These are phyloP conservation scores for Germaria angustata DNA, from an alignment of 2,888 invertebrate species.

Conservation along the genomic window DNA sequence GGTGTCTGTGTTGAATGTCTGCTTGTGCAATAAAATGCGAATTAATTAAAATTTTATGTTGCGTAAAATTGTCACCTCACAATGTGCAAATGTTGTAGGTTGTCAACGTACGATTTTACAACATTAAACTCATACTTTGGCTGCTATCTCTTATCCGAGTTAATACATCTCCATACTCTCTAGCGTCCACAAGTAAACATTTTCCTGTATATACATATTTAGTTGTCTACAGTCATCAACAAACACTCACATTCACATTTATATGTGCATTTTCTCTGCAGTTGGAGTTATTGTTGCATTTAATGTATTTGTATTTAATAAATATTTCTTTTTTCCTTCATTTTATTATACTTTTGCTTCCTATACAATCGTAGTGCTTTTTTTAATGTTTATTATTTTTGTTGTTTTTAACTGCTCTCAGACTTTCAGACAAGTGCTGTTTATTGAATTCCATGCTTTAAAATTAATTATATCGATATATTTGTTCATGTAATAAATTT, in stretches of 20 bases:
- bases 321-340: too few species aligned
- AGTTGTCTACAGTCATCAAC: neutral
- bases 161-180: neutral
- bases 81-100: slow-evolving; percentile 66
- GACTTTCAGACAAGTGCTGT: slow-evolving; percentile 31
- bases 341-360: slow-evolving; percentile 23
- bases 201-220: neutral
- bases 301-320: slow-evolving; percentile 56
- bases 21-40: slow-evolving; percentile 68
- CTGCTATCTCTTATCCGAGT: neutral
- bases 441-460: slow-evolving; percentile 64
- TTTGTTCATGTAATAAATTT: slow-evolving; percentile 45
- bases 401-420: slow-evolving; percentile 56
- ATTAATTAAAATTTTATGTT: slow-evolving; percentile 74
- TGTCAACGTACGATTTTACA: slow-evolving; percentile 60
- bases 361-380: slow-evolving; percentile 1
- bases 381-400: slow-evolving; percentile 63
- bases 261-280: neutral
- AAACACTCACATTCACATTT: neutral
- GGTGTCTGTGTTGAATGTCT: slow-evolving; percentile 53
- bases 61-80: slow-evolving; percentile 69
- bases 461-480: slow-evolving; percentile 65
- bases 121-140: slow-evolving; percentile 47
- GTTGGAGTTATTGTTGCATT: slow-evolving; percentile 52
- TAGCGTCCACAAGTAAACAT: slow-evolving; percentile 3